Conservation (phyloP, 2,113 vertebrate genomes). For the Odocoileus hemionus region DNA sequence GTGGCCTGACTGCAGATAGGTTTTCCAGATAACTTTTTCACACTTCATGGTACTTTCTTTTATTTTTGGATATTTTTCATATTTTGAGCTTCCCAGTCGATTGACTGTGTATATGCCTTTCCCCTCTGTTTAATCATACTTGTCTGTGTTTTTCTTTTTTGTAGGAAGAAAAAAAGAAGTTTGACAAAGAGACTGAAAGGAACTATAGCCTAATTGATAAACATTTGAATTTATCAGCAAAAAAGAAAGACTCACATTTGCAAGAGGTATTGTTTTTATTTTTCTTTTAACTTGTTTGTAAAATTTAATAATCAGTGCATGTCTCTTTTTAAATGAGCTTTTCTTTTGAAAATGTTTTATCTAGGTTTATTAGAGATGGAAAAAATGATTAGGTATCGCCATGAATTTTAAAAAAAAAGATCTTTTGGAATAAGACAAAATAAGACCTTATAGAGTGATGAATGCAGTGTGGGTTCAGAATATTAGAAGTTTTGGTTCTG, state of each 20-base stretch:
- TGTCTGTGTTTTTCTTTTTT: constrained; percentile 53
- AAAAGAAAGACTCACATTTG: constrained; percentile 96
- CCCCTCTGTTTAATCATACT: not conserved
- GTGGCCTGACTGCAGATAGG: not conserved
- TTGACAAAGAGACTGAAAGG: constrained; percentile 98
- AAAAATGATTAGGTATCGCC: not conserved
- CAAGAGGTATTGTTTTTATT: constrained; percentile 83
- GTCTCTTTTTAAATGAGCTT: not conserved
- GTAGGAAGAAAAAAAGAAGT: constrained; percentile 95
- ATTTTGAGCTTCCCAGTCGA: not conserved
- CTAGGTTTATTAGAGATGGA: not conserved
- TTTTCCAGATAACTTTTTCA: not conserved
- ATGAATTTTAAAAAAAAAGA: not conserved
- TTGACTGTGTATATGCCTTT: not conserved
- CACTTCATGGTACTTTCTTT: not conserved
- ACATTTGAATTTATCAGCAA: constrained; percentile 94
- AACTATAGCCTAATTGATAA: constrained; percentile 97
- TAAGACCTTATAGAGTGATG: not conserved
- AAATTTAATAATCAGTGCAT: not conserved
- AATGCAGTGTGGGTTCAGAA: not conserved
- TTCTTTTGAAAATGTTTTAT: not conserved
- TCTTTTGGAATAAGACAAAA: not conserved
- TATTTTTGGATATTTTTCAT: not conserved
- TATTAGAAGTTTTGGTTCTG: not conserved
- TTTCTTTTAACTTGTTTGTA: not conserved